Percentiles rank a stretch among this genome's conserved stretches.
Conservation (phyloP, 2,797 vertebrate genomes). For the Sciurus carolinensis region DNA sequence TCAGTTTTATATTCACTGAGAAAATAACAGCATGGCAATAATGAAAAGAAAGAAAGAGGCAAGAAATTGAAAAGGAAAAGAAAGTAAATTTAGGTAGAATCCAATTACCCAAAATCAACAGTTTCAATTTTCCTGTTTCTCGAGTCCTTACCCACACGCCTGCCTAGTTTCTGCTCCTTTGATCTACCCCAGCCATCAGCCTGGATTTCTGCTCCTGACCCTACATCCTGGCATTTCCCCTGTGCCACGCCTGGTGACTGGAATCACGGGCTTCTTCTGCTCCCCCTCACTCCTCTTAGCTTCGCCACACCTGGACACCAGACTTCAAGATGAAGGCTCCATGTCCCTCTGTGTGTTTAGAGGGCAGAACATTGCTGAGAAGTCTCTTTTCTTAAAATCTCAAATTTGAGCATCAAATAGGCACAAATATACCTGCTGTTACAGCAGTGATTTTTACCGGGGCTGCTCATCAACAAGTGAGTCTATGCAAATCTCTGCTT, state of each 20-base stretch:
- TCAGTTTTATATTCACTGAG: conserved; percentile 30
- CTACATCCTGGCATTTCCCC: background rate
- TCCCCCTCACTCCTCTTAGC: background rate
- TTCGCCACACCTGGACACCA: background rate
- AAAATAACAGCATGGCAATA: conserved; percentile 6
- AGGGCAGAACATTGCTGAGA: background rate
- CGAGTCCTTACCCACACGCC: background rate
- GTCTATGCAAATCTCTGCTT: conserved; percentile 62
- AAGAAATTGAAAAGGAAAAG: background rate
- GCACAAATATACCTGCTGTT: background rate
- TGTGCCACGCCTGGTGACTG: background rate
- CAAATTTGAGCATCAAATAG: conserved; percentile 17
- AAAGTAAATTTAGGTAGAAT: background rate
- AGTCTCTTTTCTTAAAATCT: background rate
- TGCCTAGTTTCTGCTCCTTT: background rate
- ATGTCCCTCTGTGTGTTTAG: background rate
- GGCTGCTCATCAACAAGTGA: conserved; percentile 66
- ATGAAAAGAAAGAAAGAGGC: background rate
- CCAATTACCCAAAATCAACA: background rate
- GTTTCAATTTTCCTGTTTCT: conserved; percentile 14
- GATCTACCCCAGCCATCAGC: background rate
- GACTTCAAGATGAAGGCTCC: background rate
- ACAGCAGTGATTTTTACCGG: conserved; percentile 50
- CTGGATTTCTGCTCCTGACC: background rate
- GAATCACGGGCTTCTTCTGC: background rate